Base-by-base conservation (phyloP, 2,797 vertebrate species). In the Hydrocynus forskahlii region DNA sequence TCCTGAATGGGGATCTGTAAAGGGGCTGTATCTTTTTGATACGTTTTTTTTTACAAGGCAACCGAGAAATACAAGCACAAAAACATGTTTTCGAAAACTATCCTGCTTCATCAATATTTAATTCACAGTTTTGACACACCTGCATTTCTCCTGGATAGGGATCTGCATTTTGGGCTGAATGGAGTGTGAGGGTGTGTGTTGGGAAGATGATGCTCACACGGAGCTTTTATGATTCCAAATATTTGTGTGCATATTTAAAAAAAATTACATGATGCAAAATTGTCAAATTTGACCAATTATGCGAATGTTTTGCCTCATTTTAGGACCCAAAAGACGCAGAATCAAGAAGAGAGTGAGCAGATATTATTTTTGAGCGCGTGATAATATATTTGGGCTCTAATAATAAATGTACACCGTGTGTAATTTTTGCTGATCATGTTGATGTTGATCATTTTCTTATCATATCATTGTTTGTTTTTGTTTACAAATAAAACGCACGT, bases 31-130 rank as follows among this genome's bases (percentile, higher is more conserved):
- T 21, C 10, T 13, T 14, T 67, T 50, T 70, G 43, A 70, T 50
- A 2, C 14, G 23, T 29, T 29, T 23, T 69, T 23, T 69, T n/a
- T 23, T 50, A 23, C 67, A 50, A 25, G 13, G 12, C 23, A 50
- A 14, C 21, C 16, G 48, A 52, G 23, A 29, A 71, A 71, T 35
- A 54, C 19, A 48, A 29, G 23, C 50, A 38, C 25, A 23, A 69
- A 12, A 45, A 68, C 43, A 45, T 17, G 54, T 38, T 86, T 85
- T 59, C 74, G 35, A 81, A 59, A 89, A 84, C 80, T 69, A 75
- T 52, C 55, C n/a, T 79, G 76, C 84, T 78, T 75, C 52, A n/a
- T 60, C 75, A 74, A 60, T 55, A 62, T 66, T 88, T 67, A 68
- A 78, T 84, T 38, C 1, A 70, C 45, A 55, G 12, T 23, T 78